Evolutionary conservation across 2,113 vertebrate species (phyloP).

Genomic region (Thryonomys swinderianus): DNA sequence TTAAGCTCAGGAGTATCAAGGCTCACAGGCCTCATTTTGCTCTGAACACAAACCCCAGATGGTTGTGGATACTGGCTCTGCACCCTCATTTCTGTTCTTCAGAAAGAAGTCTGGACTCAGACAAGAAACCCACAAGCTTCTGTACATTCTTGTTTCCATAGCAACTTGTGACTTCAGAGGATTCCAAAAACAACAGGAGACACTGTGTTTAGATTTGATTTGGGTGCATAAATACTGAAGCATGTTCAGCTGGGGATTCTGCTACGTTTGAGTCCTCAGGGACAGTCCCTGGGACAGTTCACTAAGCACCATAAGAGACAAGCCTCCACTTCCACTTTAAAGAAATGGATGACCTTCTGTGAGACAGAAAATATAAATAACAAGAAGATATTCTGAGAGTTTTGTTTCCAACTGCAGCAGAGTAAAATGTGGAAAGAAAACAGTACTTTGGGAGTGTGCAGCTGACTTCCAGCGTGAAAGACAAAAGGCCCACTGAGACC

Average conservation of each 20-base stretch:
- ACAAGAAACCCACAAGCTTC: neutral
- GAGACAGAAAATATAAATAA: constrained; percentile 71
- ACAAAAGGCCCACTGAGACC: constrained; percentile 44
- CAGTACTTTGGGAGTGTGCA: neutral
- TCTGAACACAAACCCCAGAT: neutral
- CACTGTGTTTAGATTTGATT: neutral
- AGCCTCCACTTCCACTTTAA: neutral
- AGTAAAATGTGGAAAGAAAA: neutral
- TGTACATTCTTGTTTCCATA: constrained; percentile 15
- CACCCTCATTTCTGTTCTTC: neutral
- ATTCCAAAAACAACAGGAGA: constrained; percentile 6
- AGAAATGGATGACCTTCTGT: constrained; percentile 27
- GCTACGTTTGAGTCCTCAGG: neutral
- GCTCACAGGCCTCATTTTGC: neutral
- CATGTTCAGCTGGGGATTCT: neutral
- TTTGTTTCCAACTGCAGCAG: neutral
- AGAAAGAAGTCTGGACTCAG: neutral
- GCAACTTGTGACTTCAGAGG: constrained; percentile 1
- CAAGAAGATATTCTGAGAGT: constrained; percentile 21
- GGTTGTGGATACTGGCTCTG: neutral
- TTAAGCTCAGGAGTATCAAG: neutral
- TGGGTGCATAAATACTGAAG: neutral
- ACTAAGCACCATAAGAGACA: constrained; percentile 17
- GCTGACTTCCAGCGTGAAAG: neutral
- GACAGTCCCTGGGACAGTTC: neutral